Conservation (phyloP, 1,140 invertebrate species). For the Phortica variegata region DNA sequence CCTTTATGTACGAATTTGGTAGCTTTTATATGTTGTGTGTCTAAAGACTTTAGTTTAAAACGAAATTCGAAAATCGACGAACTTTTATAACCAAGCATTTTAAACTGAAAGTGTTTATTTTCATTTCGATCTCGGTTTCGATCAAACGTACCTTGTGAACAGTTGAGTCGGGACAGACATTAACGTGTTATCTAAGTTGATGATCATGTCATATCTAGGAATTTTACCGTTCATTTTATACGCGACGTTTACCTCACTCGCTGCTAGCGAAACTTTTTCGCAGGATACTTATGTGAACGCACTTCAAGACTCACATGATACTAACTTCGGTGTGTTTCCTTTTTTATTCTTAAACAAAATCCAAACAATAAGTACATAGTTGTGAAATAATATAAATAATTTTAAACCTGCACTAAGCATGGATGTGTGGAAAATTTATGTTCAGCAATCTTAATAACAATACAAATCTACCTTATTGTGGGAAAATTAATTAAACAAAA, state of each 20-base stretch:
- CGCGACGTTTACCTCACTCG: constrained; percentile 12
- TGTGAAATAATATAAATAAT: too few relatives aligned
- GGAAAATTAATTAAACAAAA: constrained; percentile 20
- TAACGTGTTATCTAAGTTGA: background rate
- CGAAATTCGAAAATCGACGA: constrained; percentile 6
- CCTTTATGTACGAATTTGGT: background rate
- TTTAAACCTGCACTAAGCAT: too few relatives aligned
- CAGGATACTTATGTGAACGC: constrained; percentile 59
- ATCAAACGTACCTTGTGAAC: constrained; percentile 1
- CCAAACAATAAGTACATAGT: background rate
- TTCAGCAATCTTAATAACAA: constrained; percentile 6
- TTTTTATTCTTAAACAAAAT: background rate
- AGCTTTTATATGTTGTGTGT: background rate
- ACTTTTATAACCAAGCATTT: constrained; percentile 26
- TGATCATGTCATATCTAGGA: background rate
- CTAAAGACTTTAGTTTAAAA: constrained; percentile 10
- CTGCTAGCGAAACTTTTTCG: constrained; percentile 6
- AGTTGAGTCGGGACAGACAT: constrained; percentile 13
- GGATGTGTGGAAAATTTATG: background rate
- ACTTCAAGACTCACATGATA: constrained; percentile 55
- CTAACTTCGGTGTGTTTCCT: constrained; percentile 43
- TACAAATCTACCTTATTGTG: background rate
- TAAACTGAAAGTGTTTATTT: constrained; percentile 24
- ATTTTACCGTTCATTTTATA: constrained; percentile 15
- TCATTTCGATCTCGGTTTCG: constrained; percentile 12